These are phyloP conservation scores for Seriola quinqueradiata DNA, from an alignment of 2,113 vertebrate genomes.

Conservation along the genomic window DNA sequence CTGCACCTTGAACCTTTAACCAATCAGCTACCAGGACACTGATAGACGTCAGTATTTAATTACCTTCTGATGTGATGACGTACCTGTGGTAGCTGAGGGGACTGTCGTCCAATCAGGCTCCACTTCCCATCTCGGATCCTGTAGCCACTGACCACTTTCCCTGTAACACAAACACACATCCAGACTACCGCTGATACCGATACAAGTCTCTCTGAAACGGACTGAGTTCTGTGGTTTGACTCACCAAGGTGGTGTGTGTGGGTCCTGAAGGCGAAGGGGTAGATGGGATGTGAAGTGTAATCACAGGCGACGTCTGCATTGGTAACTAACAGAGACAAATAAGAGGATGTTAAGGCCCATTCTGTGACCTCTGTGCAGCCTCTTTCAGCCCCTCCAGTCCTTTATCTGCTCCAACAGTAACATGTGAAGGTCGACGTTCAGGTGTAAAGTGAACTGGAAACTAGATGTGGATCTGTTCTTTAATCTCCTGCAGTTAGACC, in stretches of 20 bases:
- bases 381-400: background rate
- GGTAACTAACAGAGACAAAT: slow-evolving; percentile 84
- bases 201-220: rapidly evolving
- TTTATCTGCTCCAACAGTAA: background rate
- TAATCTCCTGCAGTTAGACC: too few relatives aligned
- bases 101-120: slow-evolving; percentile 94
- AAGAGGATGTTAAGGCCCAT: background rate
- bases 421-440: background rate
- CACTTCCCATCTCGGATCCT: slow-evolving; percentile 93
- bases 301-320: slow-evolving; percentile 94
- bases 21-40: background rate
- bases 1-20: background rate
- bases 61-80: background rate
- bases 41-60: background rate
- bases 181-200: background rate
- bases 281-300: slow-evolving; percentile 91
- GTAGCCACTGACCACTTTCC: slow-evolving; percentile 97
- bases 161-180: slow-evolving; percentile 76
- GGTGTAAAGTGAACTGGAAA: too few relatives aligned
- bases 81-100: slow-evolving; percentile 97
- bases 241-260: slow-evolving; percentile 96
- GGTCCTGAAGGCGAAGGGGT: slow-evolving; percentile 97
- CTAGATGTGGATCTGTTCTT: too few relatives aligned
- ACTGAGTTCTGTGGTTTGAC: background rate
- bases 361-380: background rate